phyloP scores from a whole-genome alignment of 2,113 vertebrate species.

The Esox niger region DNA sequence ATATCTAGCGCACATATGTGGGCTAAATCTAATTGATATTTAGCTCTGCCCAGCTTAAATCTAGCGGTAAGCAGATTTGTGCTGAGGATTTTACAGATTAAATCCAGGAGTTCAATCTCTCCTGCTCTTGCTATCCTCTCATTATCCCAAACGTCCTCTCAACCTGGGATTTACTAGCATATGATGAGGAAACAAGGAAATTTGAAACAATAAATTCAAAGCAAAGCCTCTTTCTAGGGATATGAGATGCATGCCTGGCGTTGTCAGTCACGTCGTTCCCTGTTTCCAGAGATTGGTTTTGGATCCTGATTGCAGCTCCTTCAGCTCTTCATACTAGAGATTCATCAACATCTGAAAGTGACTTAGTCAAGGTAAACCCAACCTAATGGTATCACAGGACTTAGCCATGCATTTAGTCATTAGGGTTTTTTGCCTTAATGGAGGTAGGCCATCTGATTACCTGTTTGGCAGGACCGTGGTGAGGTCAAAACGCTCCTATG shows the following conservation, averaged over 20 bases:
- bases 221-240: conserved; percentile 41
- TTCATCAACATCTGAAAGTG: conserved; percentile 16
- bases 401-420: conserved; percentile 12
- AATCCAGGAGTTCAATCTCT: conserved; percentile 60
- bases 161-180: conserved; percentile 68
- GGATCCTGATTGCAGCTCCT: conserved; percentile 16
- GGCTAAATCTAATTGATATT: conserved; percentile 64
- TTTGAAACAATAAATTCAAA: conserved; percentile 49
- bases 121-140: conserved; percentile 24
- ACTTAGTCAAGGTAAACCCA: conserved; percentile 28
- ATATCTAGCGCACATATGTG: conserved; percentile 51
- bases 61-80: conserved; percentile 62
- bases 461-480: background rate
- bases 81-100: conserved; percentile 66
- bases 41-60: conserved; percentile 58
- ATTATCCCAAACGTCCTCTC: conserved; percentile 38
- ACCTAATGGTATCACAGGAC: conserved; percentile 17
- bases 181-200: conserved; percentile 65
- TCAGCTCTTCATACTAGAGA: conserved; percentile 26
- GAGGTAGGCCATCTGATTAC: background rate
- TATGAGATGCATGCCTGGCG: conserved; percentile 52
- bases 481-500: background rate
- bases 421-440: conserved; percentile 7
- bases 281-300: conserved; percentile 57
- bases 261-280: conserved; percentile 42